Percentiles rank a stretch among this genome's conserved stretches.
Evolutionary conservation across 2,113 vertebrate species (phyloP).

Genomic region (human (Homo sapiens)): GRCh38 chr2:228957001-228957500

Average conservation of each 20-base stretch:
- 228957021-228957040: background rate
- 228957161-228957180: background rate
- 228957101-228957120: background rate
- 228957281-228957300: background rate
- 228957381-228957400: background rate
- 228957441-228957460: background rate
- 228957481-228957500: background rate
- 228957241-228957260: background rate
- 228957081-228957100: background rate
- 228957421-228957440: background rate
- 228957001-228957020: background rate
- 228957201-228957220: too few species aligned
- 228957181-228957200: background rate
- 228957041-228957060: background rate
- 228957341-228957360: background rate
- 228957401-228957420: background rate
- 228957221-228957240: rapidly evolving
- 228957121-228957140: background rate
- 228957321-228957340: background rate
- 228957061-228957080: background rate
- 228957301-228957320: background rate
- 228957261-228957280: background rate
- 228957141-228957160: background rate
- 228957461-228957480: background rate
- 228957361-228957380: background rate